Percentiles rank a stretch among this genome's conserved stretches.
Conservation (phyloP, 2,888 invertebrate genomes). For the Agonopterix arenella region DNA sequence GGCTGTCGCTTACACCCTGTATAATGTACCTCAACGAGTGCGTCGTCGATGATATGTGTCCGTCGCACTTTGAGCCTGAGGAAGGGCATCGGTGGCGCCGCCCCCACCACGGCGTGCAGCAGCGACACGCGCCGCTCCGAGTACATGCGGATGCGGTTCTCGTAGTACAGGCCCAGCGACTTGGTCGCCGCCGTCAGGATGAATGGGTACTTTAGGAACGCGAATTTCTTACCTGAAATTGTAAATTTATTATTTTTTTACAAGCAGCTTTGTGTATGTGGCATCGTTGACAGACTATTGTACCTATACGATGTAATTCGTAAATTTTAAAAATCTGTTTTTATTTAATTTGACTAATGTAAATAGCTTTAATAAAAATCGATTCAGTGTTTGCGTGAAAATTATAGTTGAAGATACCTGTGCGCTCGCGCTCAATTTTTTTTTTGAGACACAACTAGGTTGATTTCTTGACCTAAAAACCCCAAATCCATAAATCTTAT, state of each 20-base stretch:
- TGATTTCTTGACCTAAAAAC: too few relatives aligned
- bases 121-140: constrained; percentile 92
- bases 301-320: too few relatives aligned
- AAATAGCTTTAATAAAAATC: too few relatives aligned
- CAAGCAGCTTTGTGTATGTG: not conserved
- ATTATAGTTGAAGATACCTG: too few relatives aligned
- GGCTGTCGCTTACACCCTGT: too few relatives aligned
- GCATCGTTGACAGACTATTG: too few relatives aligned
- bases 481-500: too few relatives aligned
- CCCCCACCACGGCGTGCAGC: constrained; percentile 89
- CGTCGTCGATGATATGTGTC: constrained; percentile 93
- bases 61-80: constrained; percentile 88
- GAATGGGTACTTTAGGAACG: constrained; percentile 94
- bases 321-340: too few relatives aligned
- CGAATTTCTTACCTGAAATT: constrained; percentile 80
- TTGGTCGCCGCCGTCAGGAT: constrained; percentile 94
- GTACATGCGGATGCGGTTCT: constrained; percentile 96
- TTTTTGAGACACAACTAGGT: too few relatives aligned
- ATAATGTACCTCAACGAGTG: constrained; percentile 86
- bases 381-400: too few relatives aligned
- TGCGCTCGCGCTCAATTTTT: too few relatives aligned
- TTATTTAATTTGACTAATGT: too few relatives aligned
- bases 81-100: constrained; percentile 89
- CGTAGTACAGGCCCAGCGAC: constrained; percentile 93
- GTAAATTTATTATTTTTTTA: not conserved